phyloP scores from a whole-genome alignment of 2,113 vertebrate genomes.

The Heptranchias perlo region DNA sequence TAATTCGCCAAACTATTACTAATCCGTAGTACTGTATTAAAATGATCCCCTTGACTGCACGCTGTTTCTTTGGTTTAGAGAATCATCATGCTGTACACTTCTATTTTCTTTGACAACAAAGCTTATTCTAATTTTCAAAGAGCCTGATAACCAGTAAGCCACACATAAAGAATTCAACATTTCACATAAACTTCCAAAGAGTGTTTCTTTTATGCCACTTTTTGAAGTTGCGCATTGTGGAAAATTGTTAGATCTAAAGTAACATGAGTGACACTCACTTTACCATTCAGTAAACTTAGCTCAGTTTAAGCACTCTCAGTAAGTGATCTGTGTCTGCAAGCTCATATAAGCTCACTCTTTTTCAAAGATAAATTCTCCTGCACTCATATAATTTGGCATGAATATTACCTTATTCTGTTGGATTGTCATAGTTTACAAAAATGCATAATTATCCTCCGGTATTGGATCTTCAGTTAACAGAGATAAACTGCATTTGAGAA shows the following conservation, averaged over 20 bases:
- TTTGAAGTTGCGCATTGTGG: slow-evolving; percentile 5
- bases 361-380: neutral
- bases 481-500: neutral
- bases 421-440: neutral
- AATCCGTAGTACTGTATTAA: slow-evolving; percentile 26
- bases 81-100: slow-evolving; percentile 27
- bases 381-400: neutral
- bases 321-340: neutral
- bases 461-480: neutral
- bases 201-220: slow-evolving; percentile 9
- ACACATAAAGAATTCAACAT: slow-evolving; percentile 10
- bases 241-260: neutral
- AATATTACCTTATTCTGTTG: neutral
- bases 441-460: neutral
- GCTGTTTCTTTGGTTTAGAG: slow-evolving; percentile 19
- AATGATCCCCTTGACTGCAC: slow-evolving; percentile 33
- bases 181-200: neutral
- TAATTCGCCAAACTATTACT: slow-evolving; percentile 37
- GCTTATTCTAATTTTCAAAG: neutral
- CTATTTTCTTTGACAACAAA: slow-evolving; percentile 28
- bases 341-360: neutral
- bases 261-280: neutral
- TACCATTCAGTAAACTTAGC: neutral
- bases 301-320: neutral
- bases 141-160: slow-evolving; percentile 1